Evolutionary conservation across 2,888 invertebrate species (phyloP).

Genomic region (Blastobasis lacticolella): DNA sequence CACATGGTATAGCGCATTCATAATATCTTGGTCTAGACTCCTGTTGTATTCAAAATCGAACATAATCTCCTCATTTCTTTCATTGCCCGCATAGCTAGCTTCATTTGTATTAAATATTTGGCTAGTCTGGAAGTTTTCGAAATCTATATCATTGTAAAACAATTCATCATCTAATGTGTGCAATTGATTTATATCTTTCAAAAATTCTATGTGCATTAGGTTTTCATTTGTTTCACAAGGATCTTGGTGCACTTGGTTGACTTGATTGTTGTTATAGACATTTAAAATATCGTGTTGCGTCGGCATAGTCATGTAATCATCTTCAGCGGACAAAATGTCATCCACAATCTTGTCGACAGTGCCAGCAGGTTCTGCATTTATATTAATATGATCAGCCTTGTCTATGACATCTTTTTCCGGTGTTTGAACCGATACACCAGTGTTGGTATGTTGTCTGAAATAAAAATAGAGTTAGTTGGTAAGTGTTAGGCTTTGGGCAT

Average conservation of each 20-base stretch:
- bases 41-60: constrained; percentile 49
- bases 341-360: constrained; percentile 63
- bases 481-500: too few relatives aligned
- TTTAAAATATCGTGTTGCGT: constrained; percentile 41
- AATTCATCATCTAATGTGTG: constrained; percentile 59
- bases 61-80: constrained; percentile 41
- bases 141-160: constrained; percentile 56
- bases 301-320: constrained; percentile 56
- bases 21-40: constrained; percentile 54
- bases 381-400: constrained; percentile 17
- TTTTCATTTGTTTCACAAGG: constrained; percentile 39
- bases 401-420: constrained; percentile 23
- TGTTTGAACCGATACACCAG: constrained; percentile 23
- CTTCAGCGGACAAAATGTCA: constrained; percentile 60
- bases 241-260: constrained; percentile 10
- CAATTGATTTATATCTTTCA: constrained; percentile 62
- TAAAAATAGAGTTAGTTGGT: not conserved
- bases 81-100: constrained; percentile 36
- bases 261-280: constrained; percentile 21
- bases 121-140: constrained; percentile 54
- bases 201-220: constrained; percentile 55
- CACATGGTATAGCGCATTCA: constrained; percentile 48
- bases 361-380: constrained; percentile 24
- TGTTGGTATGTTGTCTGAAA: constrained; percentile 38
- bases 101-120: constrained; percentile 49